A percentile compares a stretch with the other conserved stretches of the same genome.
phyloP scores from a whole-genome alignment of 2,113 vertebrate genomes.

The Macquaria ambigua region DNA sequence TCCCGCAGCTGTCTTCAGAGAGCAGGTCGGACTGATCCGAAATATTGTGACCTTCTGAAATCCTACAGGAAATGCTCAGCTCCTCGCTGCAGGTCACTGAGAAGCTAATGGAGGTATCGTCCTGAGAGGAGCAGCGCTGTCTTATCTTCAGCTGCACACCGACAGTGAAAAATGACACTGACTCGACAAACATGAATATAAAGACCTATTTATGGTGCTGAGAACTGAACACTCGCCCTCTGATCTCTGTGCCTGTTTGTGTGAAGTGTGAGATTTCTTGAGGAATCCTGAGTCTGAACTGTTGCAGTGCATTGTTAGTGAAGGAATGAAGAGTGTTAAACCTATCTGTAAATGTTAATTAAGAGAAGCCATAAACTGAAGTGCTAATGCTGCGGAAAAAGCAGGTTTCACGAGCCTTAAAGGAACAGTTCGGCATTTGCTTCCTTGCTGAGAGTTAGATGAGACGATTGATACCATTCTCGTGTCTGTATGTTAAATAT shows the following conservation, averaged over 20 bases:
- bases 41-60: slow-evolving; percentile 42
- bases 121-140: slow-evolving; percentile 7
- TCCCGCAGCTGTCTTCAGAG: background rate
- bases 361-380: background rate
- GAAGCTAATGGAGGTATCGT: slow-evolving; percentile 38
- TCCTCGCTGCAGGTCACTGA: slow-evolving; percentile 15
- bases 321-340: background rate
- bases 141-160: slow-evolving; percentile 33
- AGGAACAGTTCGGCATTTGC: background rate
- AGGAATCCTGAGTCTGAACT: slow-evolving; percentile 4
- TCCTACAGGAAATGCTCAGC: slow-evolving; percentile 21
- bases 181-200: slow-evolving; percentile 3
- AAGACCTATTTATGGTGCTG: background rate
- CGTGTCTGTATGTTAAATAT: background rate
- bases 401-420: background rate
- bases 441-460: background rate
- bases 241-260: background rate
- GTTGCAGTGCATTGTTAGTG: background rate
- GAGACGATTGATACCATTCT: background rate
- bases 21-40: slow-evolving; percentile 2
- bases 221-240: background rate
- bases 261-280: background rate
- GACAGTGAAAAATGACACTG: slow-evolving; percentile 22
- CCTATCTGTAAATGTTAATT: background rate
- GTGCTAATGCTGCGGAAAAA: slow-evolving; percentile 1